Evolutionary conservation across 1,140 invertebrate species (phyloP), one percentile per base, ranked within the genome.

Genomic region (Dinothrombium tinctorium): DNA sequence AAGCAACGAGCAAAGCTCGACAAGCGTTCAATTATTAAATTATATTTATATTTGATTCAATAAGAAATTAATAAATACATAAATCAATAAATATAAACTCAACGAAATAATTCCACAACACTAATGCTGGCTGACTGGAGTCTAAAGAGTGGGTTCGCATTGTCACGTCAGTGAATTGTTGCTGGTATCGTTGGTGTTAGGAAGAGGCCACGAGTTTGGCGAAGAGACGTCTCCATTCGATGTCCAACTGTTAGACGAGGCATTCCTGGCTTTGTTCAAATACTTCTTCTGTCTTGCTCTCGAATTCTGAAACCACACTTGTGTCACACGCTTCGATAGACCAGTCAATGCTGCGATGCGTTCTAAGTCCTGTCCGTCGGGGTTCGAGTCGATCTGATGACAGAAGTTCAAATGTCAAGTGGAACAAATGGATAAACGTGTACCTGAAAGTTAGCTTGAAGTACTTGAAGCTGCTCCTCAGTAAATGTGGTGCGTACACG

Each of bases 281-380:
- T 36, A 17, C 7, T 36, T 36, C 20, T 36, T 36, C 17, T 98
- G 90, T 25, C 92, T 61, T 8, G 92, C 92, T 47, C 92, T 68
- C 21, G 84, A 92, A 62, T 98, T 98, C 62, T 94, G 86, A 61
- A 95, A 95, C 90, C 89, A 96, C 25, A 98, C 92, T 68, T 99
- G 90, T 21, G 89, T 95, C 25, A 98, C 90, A 49, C 92, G 66
- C 66, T 96, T 96, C 60, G 80, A 90, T 4, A 98, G 69, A 2
- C 86, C 87, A 12, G 90, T 96, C 42, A 90, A 78, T 50, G 87
- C 81, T 0, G 92, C 89, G 52, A 98, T 96, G 44, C 87, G 66
- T 62, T 98, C 92, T 52, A 98, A 63, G 57, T 98, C 90, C 57
- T 94, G 86, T 0, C 89, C 89, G 61, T 98, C 92, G 2, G 92